Conservation (phyloP, 2,888 invertebrate genomes). For the Belgica antarctica region DNA sequence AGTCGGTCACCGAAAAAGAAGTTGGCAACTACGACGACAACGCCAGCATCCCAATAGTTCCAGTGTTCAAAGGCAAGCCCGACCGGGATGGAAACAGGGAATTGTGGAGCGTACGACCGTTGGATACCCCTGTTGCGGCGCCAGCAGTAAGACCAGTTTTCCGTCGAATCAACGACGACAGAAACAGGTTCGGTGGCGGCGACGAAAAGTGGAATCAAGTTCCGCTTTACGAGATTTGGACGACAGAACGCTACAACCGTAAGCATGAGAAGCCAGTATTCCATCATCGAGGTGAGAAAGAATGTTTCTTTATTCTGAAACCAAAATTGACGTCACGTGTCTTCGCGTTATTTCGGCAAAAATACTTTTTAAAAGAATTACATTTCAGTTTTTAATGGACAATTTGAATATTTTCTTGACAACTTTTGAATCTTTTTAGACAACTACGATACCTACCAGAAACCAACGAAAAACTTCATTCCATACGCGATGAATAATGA, state of each 20-base stretch:
- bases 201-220: slow-evolving; percentile 53
- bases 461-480: slow-evolving; percentile 23
- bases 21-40: slow-evolving; percentile 52
- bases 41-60: slow-evolving; percentile 55
- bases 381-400: neutral
- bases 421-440: slow-evolving; percentile 6
- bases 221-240: slow-evolving; percentile 51
- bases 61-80: slow-evolving; percentile 53
- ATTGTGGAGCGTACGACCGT: slow-evolving; percentile 29
- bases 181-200: slow-evolving; percentile 47
- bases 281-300: slow-evolving; percentile 18
- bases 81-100: slow-evolving; percentile 41
- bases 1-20: slow-evolving; percentile 48
- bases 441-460: neutral
- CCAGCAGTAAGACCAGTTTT: slow-evolving; percentile 49
- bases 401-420: neutral
- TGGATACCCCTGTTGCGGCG: slow-evolving; percentile 9
- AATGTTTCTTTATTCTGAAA: neutral
- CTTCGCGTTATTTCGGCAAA: neutral
- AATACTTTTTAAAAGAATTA: neutral
- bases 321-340: neutral
- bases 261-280: slow-evolving; percentile 9
- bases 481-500: slow-evolving; percentile 23
- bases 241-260: slow-evolving; percentile 50
- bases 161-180: slow-evolving; percentile 46